Evolutionary conservation across 2,888 invertebrate genomes (phyloP), one percentile per base, ranked within the genome.

Genomic region (Xiphydria camelus): DNA sequence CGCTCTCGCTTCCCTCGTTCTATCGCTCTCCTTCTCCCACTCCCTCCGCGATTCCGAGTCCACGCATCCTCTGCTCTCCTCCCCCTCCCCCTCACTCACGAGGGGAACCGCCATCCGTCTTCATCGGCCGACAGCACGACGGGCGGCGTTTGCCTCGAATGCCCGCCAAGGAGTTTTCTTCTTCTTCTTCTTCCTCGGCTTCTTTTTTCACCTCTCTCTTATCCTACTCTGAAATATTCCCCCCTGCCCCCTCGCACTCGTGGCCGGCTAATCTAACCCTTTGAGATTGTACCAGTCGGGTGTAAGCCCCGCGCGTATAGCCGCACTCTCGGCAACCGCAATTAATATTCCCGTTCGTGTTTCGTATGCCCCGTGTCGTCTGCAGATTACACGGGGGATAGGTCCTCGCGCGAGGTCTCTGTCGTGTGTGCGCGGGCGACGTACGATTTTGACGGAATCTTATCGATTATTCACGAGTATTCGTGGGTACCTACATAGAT

Each of bases 71-170:
- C 65, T 48, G 45, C n/a, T n/a, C n/a, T n/a, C n/a, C n/a, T n/a
- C n/a, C 62, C 68, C 61, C 57, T 55, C 58, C 57, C 49, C 42
- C 49, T 53, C 50, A n/a, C n/a, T n/a, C n/a, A n/a, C n/a, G 51
- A 55, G 59, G 63, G 64, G 70, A 64, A 66, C 66, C 73, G 68
- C 73, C 70, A 75, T 75, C 69, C 73, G 71, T 75, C 75, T 75
- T 75, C 75, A 75, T 75, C 75, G 75, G 75, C 64, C 75, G 75
- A 75, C 75, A 75, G 75, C 75, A 61, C 75, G 70, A 75, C 75
- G 75, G 75, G 75, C 75, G 74, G 75, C 74, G 70, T 75, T 75
- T 74, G 74, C 73, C 70, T 75, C 75, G 71, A 75, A 73, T 71
- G 68, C 70, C 70, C 72, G 65, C 70, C 70, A 66, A 70, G 67